Base-by-base conservation (phyloP, 2,888 invertebrate genomes). In the Amphipyra berbera region DNA sequence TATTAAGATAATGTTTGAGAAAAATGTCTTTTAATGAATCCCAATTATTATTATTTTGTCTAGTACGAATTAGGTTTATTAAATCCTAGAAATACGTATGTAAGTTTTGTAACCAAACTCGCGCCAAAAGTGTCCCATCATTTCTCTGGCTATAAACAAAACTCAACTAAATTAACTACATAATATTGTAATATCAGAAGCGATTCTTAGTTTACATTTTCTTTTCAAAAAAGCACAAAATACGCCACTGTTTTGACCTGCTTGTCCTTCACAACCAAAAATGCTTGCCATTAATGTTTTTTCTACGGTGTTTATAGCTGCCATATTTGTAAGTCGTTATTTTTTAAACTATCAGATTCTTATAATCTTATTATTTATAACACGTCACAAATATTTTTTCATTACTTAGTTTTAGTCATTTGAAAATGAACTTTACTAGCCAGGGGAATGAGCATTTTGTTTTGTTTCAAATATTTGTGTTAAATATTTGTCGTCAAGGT, bases 131-230 rank as follows among this genome's bases (percentile, higher is more conserved):
- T 61, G 62, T 48, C 38, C 56, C 12, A 78, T 72, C 48, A 67
- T 35, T 48, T 1, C 15, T 6, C 10, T 10, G 55, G 69, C 66
- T 67, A 55, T 58, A 54, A 75, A 71, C 54, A 81, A 84, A 88
- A 88, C 76, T 78, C 78, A 90, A 88, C 79, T 65, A 86, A 87
- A 88, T 82, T 63, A 87, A 85, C 85, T 87, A 88, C 83, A 82
- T 76, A 84, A 80, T 83, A 85, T 80, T 78, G 76, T 81, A 72
- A 77, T 86, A 83, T 85, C 79, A 82, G 82, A 91, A 92, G 92
- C 91, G 82, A 88, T 85, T 82, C 76, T 70, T 88, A 89, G 86
- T 81, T 87, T 87, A 90, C 88, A 90, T 79, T 80, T 82, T 79
- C 73, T 82, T 79, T 80, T 83, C 62, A 80, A 87, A 86, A 86